Conservation (phyloP, 2,797 vertebrate genomes). For the Masticophis lateralis region DNA sequence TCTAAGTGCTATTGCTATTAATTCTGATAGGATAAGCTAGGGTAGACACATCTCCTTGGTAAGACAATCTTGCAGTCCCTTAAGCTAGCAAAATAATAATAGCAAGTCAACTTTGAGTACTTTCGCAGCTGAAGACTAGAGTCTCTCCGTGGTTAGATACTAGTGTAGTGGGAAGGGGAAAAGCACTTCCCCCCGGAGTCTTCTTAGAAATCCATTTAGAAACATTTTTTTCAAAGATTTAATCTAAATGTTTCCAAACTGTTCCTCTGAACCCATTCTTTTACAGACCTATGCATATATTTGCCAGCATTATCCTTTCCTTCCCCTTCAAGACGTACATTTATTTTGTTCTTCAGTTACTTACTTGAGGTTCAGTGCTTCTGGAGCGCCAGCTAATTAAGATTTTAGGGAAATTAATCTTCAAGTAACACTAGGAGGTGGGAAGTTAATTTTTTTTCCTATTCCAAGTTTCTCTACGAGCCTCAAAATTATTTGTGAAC, state of each 20-base stretch:
- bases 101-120: not conserved
- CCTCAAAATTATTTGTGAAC: constrained; percentile 51
- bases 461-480: constrained; percentile 38
- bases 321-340: not conserved
- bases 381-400: constrained; percentile 42
- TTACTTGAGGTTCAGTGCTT: constrained; percentile 20
- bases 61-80: not conserved
- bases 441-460: constrained; percentile 47
- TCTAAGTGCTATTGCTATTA: not conserved
- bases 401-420: constrained; percentile 58
- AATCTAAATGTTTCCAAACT: not conserved
- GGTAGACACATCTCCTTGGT: not conserved
- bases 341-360: not conserved
- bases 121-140: accelerated
- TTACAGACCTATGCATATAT: not conserved
- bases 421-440: constrained; percentile 43
- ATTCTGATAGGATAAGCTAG: not conserved
- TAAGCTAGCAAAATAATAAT: too few species aligned
- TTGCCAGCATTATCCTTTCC: not conserved
- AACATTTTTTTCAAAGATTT: not conserved
- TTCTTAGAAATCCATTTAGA: not conserved
- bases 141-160: constrained; percentile 8
- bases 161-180: not conserved
- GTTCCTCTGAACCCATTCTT: not conserved
- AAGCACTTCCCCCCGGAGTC: not conserved